Evolutionary conservation across 2,113 vertebrate species (phyloP).

Genomic region (Clarias macrocephalus): DNA sequence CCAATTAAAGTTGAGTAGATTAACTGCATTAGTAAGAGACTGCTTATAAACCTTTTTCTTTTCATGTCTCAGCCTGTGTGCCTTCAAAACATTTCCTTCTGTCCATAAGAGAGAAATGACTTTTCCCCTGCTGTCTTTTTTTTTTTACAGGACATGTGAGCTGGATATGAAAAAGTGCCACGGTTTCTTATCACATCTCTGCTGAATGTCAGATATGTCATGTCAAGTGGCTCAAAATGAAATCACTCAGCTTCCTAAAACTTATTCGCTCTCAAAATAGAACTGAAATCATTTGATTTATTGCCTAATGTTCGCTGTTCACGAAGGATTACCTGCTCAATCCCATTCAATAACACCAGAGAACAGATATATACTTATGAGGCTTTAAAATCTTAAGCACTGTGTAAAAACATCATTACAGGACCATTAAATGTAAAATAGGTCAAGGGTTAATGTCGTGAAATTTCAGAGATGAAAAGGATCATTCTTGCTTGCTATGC

Average conservation of each 20-base stretch:
- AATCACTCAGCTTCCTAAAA: background rate
- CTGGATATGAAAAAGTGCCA: background rate
- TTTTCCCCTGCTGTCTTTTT: background rate
- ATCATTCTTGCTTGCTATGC: background rate
- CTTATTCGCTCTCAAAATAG: background rate
- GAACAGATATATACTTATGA: background rate
- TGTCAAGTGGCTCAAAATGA: background rate
- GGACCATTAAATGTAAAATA: background rate
- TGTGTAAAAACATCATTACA: background rate
- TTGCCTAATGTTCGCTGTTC: background rate
- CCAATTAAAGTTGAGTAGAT: background rate
- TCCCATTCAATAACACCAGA: background rate
- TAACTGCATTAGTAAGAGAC: background rate
- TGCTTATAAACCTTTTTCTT: background rate
- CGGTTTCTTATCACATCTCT: background rate
- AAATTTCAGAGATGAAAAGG: background rate
- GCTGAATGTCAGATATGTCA: background rate
- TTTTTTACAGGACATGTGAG: background rate
- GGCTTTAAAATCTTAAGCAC: background rate
- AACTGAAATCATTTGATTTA: background rate
- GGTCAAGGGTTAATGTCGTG: background rate
- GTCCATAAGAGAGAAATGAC: conserved; percentile 20
- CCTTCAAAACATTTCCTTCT: background rate
- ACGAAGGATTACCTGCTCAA: background rate
- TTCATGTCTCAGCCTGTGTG: background rate